Percentiles rank a stretch among this genome's conserved stretches.
Evolutionary conservation across 2,888 invertebrate species (phyloP).

Genomic region (Stenchaetothrips biformis): DNA sequence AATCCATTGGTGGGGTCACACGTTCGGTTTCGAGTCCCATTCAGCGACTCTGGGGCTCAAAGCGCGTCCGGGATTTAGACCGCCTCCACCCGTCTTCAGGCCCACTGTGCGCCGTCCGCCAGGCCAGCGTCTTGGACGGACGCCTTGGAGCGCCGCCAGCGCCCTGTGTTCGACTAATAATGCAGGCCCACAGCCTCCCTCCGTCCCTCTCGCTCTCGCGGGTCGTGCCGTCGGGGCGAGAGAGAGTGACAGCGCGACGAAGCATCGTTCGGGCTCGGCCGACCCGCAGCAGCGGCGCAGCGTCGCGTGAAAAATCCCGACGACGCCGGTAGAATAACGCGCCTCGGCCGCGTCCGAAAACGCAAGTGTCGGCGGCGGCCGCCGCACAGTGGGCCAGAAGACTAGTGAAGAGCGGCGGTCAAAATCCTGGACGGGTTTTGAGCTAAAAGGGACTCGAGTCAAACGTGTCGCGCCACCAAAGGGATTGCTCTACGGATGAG

Average conservation of each 20-base stretch:
- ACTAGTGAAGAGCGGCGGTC: no score
- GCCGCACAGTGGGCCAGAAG: no score
- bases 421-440: no score
- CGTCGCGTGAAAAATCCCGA: background rate
- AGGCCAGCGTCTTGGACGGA: background rate
- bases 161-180: constrained; percentile 18
- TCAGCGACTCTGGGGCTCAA: no score
- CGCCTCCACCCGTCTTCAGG: background rate
- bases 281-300: background rate
- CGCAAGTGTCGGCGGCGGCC: background rate
- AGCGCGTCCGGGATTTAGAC: no score
- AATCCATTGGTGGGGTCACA: no score
- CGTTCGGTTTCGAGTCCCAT: no score
- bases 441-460: no score
- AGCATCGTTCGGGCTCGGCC: no score
- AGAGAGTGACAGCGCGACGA: background rate
- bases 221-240: background rate
- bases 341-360: background rate
- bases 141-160: constrained; percentile 10
- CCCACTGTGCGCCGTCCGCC: background rate
- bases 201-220: no score
- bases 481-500: no score
- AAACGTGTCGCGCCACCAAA: no score
- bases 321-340: background rate
- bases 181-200: background rate